These are phyloP conservation scores for Pecten maximus DNA, from an alignment of 2,888 invertebrate genomes.

Conservation along the genomic window DNA sequence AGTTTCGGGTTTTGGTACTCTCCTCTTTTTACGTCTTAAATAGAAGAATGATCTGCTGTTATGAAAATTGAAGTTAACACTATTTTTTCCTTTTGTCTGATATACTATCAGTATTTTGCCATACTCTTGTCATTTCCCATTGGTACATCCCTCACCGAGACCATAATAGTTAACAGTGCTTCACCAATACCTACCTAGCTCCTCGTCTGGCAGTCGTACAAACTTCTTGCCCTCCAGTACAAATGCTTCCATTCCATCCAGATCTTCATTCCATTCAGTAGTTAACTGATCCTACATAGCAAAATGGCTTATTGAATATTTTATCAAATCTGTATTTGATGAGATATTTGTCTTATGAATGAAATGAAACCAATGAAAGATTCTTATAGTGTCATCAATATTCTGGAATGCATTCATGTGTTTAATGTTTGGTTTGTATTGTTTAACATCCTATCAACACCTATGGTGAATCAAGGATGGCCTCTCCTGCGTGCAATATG, in stretches of 20 bases:
- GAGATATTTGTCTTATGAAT: too few relatives aligned
- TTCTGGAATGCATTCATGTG: too few relatives aligned
- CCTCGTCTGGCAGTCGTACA: conserved; percentile 96
- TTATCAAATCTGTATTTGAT: neutral
- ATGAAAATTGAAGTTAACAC: neutral
- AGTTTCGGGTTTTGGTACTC: neutral
- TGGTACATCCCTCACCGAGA: too few relatives aligned
- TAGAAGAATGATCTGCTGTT: neutral
- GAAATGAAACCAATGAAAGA: neutral
- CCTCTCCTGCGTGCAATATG: too few relatives aligned
- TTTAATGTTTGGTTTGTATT: too few relatives aligned
- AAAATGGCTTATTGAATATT: neutral
- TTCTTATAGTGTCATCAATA: neutral
- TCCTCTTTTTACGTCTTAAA: too few relatives aligned
- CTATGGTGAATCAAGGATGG: too few relatives aligned
- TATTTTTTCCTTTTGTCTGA: too few relatives aligned
- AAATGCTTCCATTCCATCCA: conserved; percentile 98
- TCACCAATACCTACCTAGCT: conserved; percentile 86
- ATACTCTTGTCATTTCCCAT: neutral
- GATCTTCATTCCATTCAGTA: conserved; percentile 98
- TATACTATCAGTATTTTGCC: neutral
- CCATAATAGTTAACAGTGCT: neutral
- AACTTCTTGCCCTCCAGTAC: conserved; percentile 98
- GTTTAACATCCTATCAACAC: too few relatives aligned
- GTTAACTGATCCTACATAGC: conserved; percentile 87